Base-by-base conservation (phyloP, 2,113 vertebrate genomes). In the Brachionichthys hirsutus region DNA sequence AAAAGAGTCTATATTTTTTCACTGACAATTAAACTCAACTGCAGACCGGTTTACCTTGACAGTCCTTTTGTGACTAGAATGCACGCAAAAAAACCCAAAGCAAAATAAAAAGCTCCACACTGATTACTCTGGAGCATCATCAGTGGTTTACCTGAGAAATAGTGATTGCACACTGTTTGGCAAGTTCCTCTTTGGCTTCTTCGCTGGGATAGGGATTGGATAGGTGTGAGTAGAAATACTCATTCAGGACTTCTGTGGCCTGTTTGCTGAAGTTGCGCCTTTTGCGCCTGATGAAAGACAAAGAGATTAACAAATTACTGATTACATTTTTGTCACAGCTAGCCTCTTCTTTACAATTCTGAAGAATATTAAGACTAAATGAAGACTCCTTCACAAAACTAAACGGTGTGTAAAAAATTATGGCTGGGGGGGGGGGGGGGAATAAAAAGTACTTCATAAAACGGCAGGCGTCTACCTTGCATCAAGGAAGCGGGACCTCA, bases 181-280 rank as follows among this genome's bases (percentile, higher is more conserved):
- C 94, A 0, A 96, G 93, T 78, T 96, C 94, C 58, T 96, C 94
- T 86, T 96, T 96, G 54, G 94, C 94, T 86, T 95, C 94, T 80
- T 95, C 94, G 5, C 94, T 96, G 41, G 94, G 94, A 53, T 95
- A 95, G 0, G 94, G 94, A 87, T 96, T 96, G 60, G 94, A 95
- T 65, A 96, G 89, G 81, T 96, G 94, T 2, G 94, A 96, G 77
- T 96, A 96, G 87, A 96, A 96, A 70, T 96, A 96, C 67, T 96
- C 94, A 16, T 96, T 96, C 53, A 96, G 86, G 66, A 92, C 92
- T 77, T 96, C 94, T 0, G 94, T 96, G 68, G 94, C 94, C 86
- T 95, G 94, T 68, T 96, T 95, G 87, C 94, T 96, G 80, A 96
- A 95, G 77, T 95, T 96, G 3, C 94, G 94, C 20, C 94, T 90